Conservation (phyloP, 2,888 invertebrate genomes). For the Orchesella flavescens region DNA sequence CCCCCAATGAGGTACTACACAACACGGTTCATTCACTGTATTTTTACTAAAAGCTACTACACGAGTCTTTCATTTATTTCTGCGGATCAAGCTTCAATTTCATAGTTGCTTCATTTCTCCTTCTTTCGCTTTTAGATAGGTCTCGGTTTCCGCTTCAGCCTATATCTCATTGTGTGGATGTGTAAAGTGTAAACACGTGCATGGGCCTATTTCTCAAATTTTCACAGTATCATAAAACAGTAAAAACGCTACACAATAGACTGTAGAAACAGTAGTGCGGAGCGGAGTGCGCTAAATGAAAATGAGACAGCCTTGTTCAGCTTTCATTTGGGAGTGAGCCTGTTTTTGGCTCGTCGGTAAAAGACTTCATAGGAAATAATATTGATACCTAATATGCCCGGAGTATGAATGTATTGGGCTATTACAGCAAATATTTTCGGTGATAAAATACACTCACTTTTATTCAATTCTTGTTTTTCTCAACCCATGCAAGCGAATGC, state of each 20-base stretch:
- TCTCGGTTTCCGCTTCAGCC: not conserved
- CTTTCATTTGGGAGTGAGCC: not conserved
- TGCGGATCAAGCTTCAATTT: not conserved
- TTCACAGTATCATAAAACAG: no score
- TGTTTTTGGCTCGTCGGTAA: not conserved
- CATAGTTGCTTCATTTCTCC: not conserved
- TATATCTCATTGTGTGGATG: not conserved
- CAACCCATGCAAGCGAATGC: no score
- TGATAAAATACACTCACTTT: not conserved
- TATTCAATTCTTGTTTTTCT: not conserved
- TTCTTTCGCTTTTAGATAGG: not conserved
- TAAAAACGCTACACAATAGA: no score
- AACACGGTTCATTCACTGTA: not conserved
- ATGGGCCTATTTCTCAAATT: no score
- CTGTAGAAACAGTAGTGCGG: no score
- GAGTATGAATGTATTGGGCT: not conserved
- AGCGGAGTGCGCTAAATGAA: not conserved
- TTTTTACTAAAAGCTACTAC: not conserved
- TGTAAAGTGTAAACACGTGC: not conserved
- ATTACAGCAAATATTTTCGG: slow-evolving; percentile 10
- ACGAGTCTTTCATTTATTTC: no score
- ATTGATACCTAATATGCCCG: not conserved
- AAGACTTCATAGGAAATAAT: not conserved
- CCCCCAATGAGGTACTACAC: not conserved
- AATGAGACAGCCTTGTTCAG: slow-evolving; percentile 4